Evolutionary conservation across 2,888 invertebrate species (phyloP), one percentile per base, ranked within the genome.

Genomic region (Lasioglossum villosulum): DNA sequence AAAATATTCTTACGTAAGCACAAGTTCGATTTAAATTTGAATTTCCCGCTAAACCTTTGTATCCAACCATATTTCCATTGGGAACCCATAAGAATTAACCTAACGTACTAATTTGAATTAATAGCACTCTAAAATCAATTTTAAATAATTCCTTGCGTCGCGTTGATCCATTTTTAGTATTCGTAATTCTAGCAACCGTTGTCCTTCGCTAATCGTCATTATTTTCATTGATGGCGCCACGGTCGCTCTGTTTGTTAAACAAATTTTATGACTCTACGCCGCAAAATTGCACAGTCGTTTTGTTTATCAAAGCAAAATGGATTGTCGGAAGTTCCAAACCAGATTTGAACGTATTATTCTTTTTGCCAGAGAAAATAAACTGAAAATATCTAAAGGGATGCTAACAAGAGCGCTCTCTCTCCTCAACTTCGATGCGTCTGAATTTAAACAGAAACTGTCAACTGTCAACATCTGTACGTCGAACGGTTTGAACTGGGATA

Each of bases 401-500:
- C 0, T 37, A 68, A 23, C 6, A 68, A 68, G 10, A 34, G 23
- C 10, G 23, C 37, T 68, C 8, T 23, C 56, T 19, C 75, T 75
- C 48, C 48, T 27, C 48, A 39, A 42, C 23, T 23, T 56, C 10
- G 12, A 56, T 12, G 27, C n/a, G 52, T 48, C 23, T 12, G 34
- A 83, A 83, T 83, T 83, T 71, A 48, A 83, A 83, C 34, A 10
- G 16, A 16, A 82, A 66, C 82, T 52, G 71, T 71, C 34, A 83
- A 71, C 70, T 30, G 59, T 23, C 52, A 34, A 52, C 16, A 19
- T 56, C 56, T 56, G 52, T 52, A 3, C 23, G 8, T 23, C 48
- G 23, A 37, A 37, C 5, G n/a, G n/a, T n/a, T n/a, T n/a, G n/a
- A n/a, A n/a, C n/a, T n/a, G n/a, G n/a, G 4, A 37, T 5, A 37